Percentiles rank a stretch among this genome's conserved stretches.
Conservation (phyloP, 2,797 vertebrate genomes). For the Periophthalmus magnuspinnatus region DNA sequence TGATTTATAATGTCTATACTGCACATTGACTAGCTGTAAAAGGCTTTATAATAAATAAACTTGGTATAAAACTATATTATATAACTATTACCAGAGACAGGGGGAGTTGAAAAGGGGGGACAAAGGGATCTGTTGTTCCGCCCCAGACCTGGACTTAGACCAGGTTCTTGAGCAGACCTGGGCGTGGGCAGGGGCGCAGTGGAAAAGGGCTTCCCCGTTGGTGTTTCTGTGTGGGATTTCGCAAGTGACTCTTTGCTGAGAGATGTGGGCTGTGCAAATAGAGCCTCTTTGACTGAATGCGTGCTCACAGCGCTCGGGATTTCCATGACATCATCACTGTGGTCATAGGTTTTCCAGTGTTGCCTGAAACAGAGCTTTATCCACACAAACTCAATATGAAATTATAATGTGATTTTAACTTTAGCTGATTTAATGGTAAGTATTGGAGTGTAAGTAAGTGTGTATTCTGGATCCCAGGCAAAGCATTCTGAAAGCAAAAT, state of each 20-base stretch:
- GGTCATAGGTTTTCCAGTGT: neutral
- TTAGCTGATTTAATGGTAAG: too few species aligned
- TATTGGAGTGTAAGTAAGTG: too few species aligned
- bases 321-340: neutral
- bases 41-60: too few species aligned
- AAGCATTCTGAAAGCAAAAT: too few species aligned
- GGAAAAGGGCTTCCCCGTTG: slow-evolving; percentile 54
- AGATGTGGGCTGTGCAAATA: slow-evolving; percentile 25
- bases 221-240: slow-evolving; percentile 33
- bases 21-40: too few species aligned
- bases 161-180: slow-evolving; percentile 32
- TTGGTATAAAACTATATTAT: too few species aligned
- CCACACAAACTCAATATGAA: neutral
- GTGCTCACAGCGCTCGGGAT: slow-evolving; percentile 10
- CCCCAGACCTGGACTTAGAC: too few species aligned
- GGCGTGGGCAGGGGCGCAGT: slow-evolving; percentile 23
- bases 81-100: too few species aligned
- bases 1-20: too few species aligned
- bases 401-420: neutral
- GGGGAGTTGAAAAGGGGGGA: too few species aligned
- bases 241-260: slow-evolving; percentile 45
- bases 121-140: too few species aligned
- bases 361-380: neutral
- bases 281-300: slow-evolving; percentile 26
- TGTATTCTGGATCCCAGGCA: too few species aligned